Percentiles rank a stretch among this genome's conserved stretches.
phyloP scores from a whole-genome alignment of 37 sponge, comb jelly and placozoan species.

The Hexactinellida sp. region DNA sequence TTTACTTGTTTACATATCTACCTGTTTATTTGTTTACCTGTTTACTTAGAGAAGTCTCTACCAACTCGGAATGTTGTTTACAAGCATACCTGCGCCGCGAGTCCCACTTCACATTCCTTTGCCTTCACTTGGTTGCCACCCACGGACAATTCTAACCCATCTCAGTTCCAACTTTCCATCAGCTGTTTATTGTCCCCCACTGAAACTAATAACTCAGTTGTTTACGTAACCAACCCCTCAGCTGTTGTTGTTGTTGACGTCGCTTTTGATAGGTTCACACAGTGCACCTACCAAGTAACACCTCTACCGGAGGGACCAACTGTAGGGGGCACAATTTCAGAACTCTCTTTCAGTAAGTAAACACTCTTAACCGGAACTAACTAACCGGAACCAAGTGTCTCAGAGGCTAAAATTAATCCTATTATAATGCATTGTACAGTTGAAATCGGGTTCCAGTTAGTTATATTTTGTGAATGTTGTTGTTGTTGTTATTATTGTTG shows the following conservation, averaged over 20 bases:
- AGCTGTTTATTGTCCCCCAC: neutral
- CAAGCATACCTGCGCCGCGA: neutral
- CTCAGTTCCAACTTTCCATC: neutral
- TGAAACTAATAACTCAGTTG: neutral
- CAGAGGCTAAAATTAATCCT: too few species aligned
- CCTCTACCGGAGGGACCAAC: neutral
- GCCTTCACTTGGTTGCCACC: neutral
- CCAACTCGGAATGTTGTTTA: neutral
- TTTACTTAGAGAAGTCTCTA: neutral
- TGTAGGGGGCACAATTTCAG: neutral
- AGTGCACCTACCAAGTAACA: neutral
- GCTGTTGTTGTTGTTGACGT: neutral
- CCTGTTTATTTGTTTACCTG: neutral
- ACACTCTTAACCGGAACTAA: neutral
- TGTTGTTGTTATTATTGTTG: neutral
- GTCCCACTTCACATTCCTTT: neutral
- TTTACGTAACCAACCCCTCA: neutral
- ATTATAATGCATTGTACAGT: too few species aligned
- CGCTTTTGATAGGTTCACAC: conserved; percentile 3
- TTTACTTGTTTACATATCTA: neutral
- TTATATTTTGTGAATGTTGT: neutral
- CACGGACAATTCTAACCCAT: conserved; percentile 1
- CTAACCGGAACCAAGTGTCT: too few species aligned
- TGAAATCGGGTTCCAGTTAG: too few species aligned
- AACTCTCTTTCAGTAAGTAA: neutral